A percentile compares a stretch with the other conserved stretches of the same genome.
These are phyloP conservation scores for Pteronotus mesoamericanus DNA, from an alignment of 2,797 vertebrate species.

Conservation along the genomic window DNA sequence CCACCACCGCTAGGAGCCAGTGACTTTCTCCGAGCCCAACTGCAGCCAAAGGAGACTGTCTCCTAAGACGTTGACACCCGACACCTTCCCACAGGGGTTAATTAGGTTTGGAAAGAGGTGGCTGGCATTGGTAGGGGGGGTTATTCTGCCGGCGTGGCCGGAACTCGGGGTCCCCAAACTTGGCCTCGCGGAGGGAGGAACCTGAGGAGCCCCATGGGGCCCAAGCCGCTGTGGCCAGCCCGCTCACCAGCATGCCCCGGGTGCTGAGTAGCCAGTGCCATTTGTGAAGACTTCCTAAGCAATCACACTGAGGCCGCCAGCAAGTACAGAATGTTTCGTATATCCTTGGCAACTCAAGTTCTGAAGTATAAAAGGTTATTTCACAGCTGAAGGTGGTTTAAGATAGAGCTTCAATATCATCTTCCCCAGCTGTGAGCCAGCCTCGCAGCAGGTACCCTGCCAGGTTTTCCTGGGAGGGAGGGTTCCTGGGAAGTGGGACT, in stretches of 20 bases:
- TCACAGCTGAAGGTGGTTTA: not conserved
- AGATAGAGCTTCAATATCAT: not conserved
- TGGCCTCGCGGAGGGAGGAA: not conserved
- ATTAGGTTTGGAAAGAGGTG: not conserved
- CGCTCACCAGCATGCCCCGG: not conserved
- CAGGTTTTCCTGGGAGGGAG: not conserved
- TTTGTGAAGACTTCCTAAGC: not conserved
- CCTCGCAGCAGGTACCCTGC: not conserved
- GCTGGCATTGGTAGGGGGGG: too few species aligned
- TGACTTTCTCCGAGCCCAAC: not conserved
- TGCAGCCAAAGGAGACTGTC: not conserved
- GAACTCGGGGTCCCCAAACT: not conserved
- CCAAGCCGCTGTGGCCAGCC: not conserved
- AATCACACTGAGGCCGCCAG: not conserved
- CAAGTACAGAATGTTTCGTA: not conserved
- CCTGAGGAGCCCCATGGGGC: not conserved
- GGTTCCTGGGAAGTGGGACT: not conserved
- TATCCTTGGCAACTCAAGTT: not conserved
- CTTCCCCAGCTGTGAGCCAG: not conserved
- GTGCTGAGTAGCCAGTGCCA: not conserved
- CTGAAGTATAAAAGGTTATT: not conserved
- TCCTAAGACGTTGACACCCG: not conserved
- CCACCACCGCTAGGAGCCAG: not conserved
- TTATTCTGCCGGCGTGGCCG: not conserved
- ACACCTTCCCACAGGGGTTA: rapidly evolving